These are phyloP conservation scores for Lepus americanus DNA, from an alignment of 2,113 vertebrate genomes.

Conservation along the genomic window DNA sequence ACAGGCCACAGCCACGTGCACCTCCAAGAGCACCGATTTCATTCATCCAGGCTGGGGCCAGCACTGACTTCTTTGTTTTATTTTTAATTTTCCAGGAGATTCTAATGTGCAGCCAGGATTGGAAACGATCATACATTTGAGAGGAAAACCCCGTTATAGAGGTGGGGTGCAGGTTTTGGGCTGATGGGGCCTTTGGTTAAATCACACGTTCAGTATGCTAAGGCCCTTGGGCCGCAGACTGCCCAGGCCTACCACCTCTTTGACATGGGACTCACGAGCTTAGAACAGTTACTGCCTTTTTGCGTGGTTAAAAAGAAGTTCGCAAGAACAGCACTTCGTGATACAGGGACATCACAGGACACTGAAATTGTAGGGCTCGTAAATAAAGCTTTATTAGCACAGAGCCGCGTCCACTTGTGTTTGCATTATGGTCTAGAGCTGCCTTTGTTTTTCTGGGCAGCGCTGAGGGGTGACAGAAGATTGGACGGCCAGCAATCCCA, in stretches of 20 bases:
- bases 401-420: neutral
- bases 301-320: neutral
- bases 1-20: fast-evolving
- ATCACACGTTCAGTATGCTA: neutral
- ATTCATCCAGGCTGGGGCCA: neutral
- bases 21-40: too few relatives aligned
- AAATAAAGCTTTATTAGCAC: slow-evolving; percentile 37
- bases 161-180: neutral
- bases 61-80: neutral
- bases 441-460: neutral
- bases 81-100: neutral
- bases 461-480: too few relatives aligned
- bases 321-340: neutral
- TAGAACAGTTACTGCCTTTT: neutral
- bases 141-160: neutral
- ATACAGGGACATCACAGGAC: neutral
- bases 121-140: neutral
- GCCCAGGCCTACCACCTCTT: fast-evolving
- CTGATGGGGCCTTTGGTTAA: neutral
- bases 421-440: fast-evolving
- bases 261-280: too few relatives aligned
- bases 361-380: neutral
- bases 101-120: neutral
- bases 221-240: neutral
- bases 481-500: fast-evolving